Percentiles rank a stretch among this genome's conserved stretches.
Evolutionary conservation across 1,140 invertebrate genomes (phyloP).

Genomic region (Oncopodura yosiiana): DNA sequence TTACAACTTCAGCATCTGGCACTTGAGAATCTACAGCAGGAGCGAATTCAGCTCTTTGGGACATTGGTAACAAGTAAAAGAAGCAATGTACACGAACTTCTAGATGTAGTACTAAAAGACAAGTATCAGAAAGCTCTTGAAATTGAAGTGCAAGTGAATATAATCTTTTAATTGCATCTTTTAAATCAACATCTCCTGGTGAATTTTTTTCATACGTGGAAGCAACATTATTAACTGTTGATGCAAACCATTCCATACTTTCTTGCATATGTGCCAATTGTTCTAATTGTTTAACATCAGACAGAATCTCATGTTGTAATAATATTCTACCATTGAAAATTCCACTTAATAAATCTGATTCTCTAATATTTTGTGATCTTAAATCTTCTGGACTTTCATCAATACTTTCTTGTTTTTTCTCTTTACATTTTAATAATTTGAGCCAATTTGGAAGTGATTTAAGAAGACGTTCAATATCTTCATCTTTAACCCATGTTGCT

Average conservation of each 20-base stretch:
- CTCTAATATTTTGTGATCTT: slow-evolving; percentile 67
- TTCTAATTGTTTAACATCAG: slow-evolving; percentile 63
- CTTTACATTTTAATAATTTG: slow-evolving; percentile 52
- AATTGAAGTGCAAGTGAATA: slow-evolving; percentile 63
- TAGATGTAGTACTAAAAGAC: slow-evolving; percentile 78
- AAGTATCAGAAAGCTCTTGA: slow-evolving; percentile 79
- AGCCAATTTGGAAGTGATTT: slow-evolving; percentile 75
- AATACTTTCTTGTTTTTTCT: slow-evolving; percentile 41
- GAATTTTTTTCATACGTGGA: slow-evolving; percentile 12
- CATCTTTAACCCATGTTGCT: slow-evolving; percentile 84
- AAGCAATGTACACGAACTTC: slow-evolving; percentile 92
- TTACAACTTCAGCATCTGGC: slow-evolving; percentile 67
- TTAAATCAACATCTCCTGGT: slow-evolving; percentile 8
- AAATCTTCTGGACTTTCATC: slow-evolving; percentile 67
- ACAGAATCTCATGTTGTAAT: slow-evolving; percentile 68
- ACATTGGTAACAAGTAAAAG: slow-evolving; percentile 69
- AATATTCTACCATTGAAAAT: slow-evolving; percentile 44
- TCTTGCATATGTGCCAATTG: slow-evolving; percentile 81
- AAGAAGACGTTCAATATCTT: slow-evolving; percentile 63
- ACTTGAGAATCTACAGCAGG: slow-evolving; percentile 52
- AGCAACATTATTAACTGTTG: slow-evolving; percentile 11
- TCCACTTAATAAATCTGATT: slow-evolving; percentile 79
- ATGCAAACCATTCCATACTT: slow-evolving; percentile 72
- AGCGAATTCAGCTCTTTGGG: slow-evolving; percentile 48
- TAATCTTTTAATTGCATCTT: slow-evolving; percentile 25